Evolutionary conservation across 2,113 vertebrate genomes (phyloP).

Genomic region (Tupaia tana): DNA sequence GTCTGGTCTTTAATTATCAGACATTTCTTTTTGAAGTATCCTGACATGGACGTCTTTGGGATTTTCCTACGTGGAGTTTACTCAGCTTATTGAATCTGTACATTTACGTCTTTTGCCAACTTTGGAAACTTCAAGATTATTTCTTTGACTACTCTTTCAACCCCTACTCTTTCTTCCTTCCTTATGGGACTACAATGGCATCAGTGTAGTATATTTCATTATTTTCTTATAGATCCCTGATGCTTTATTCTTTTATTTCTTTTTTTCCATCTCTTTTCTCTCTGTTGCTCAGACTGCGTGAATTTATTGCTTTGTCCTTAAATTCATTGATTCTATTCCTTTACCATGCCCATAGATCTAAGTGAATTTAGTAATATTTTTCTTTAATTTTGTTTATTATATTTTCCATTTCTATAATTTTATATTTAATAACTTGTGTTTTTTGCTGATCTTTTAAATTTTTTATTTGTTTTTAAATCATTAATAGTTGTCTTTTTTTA

Average conservation of each 20-base stretch:
- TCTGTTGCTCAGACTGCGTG: neutral
- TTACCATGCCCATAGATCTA: neutral
- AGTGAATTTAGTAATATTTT: neutral
- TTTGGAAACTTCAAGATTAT: neutral
- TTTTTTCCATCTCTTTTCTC: neutral
- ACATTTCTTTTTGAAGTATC: neutral
- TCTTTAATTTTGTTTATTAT: neutral
- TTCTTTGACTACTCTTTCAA: neutral
- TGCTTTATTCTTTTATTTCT: neutral
- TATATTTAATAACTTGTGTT: neutral
- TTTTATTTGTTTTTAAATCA: neutral
- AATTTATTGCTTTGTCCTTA: neutral
- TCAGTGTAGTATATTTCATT: neutral
- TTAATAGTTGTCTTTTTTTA: neutral
- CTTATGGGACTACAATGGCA: neutral
- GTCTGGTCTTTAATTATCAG: neutral
- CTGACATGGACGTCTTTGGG: neutral
- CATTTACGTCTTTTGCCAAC: neutral
- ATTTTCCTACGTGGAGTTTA: neutral
- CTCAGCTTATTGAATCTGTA: neutral
- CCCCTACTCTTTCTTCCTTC: neutral
- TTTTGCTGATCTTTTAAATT: neutral
- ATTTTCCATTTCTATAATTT: neutral
- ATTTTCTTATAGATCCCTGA: neutral
- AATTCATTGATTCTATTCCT: neutral